Evolutionary conservation across 2,113 vertebrate genomes (phyloP), one percentile per base, ranked within the genome.

Genomic region (Aspidoscelis tigris): DNA sequence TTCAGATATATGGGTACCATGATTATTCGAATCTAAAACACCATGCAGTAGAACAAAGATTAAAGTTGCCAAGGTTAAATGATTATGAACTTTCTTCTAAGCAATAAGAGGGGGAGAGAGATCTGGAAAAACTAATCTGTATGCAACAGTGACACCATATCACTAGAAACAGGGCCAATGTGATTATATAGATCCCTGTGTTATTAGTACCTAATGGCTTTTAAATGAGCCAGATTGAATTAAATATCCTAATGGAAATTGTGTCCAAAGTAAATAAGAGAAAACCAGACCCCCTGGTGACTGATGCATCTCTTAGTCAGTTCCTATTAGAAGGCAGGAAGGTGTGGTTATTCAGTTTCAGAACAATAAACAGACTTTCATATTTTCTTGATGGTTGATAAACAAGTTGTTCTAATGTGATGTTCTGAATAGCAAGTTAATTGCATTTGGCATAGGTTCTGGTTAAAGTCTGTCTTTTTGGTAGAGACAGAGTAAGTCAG

Each of bases 181-280:
- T 88, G 88, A 92, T 93, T 91, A 92, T 55, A 39, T 39, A 75
- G 77, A 87, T 68, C 80, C 87, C 69, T 26, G 3, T 70, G 84
- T 88, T 79, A 89, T 90, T 91, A 93, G 93, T 79, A 85, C 79
- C 82, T 87, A 90, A 75, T 85, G 83, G 73, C 90, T 91, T 64
- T 90, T 91, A 88, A 90, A 88, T 86, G 90, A 70, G 89, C 69
- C 84, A 82, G 84, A 94, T 93, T 92, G 86, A 92, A 93, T 94
- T 93, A 93, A 88, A 88, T 58, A 26, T 75, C 78, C 78, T 92
- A 73, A 91, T 90, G 88, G 70, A 88, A 80, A 84, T 83, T 85
- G 41, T 81, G 88, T 90, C 87, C 70, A 65, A 79, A 55, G 75
- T 81, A 89, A 93, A 84, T 86, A 87, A 87, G 78, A 88, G 79